Percentiles rank a stretch among this genome's conserved stretches.
Evolutionary conservation across 2,797 vertebrate species (phyloP).

Genomic region (Rhynchonycteris naso): DNA sequence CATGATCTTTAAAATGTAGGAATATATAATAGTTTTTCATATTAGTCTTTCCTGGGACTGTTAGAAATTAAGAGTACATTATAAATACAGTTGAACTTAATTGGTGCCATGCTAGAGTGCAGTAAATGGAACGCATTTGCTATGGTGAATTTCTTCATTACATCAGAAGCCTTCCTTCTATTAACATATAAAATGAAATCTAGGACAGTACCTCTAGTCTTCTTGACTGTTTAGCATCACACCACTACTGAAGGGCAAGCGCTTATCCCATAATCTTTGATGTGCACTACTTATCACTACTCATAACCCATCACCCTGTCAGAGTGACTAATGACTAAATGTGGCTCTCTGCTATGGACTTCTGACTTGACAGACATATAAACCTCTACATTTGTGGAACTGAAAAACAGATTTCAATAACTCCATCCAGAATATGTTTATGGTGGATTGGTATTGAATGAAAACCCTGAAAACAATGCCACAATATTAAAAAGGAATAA

Average conservation of each 20-base stretch:
- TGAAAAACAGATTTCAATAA: slow-evolving; percentile 52
- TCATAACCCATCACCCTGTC: neutral
- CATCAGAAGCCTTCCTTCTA: slow-evolving; percentile 57
- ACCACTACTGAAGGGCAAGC: neutral
- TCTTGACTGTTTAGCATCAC: neutral
- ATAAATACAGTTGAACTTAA: slow-evolving; percentile 70
- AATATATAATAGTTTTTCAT: slow-evolving; percentile 65
- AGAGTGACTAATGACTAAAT: neutral
- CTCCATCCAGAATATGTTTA: slow-evolving; percentile 36
- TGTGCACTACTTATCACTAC: neutral
- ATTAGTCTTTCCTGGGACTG: slow-evolving; percentile 60
- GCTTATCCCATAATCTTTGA: neutral
- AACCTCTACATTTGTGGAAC: neutral
- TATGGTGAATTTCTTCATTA: slow-evolving; percentile 56
- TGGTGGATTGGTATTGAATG: slow-evolving; percentile 16
- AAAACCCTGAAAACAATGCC: neutral
- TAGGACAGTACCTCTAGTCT: neutral
- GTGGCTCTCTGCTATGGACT: neutral
- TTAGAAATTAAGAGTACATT: slow-evolving; percentile 67
- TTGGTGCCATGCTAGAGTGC: slow-evolving; percentile 48
- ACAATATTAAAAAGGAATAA: slow-evolving; percentile 32
- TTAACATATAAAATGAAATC: slow-evolving; percentile 64
- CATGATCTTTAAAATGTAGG: slow-evolving; percentile 42
- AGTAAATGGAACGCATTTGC: slow-evolving; percentile 67
- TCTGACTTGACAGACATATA: neutral